Evolutionary conservation across 2,888 invertebrate species (phyloP).

Genomic region (Trichopoda pennipes): DNA sequence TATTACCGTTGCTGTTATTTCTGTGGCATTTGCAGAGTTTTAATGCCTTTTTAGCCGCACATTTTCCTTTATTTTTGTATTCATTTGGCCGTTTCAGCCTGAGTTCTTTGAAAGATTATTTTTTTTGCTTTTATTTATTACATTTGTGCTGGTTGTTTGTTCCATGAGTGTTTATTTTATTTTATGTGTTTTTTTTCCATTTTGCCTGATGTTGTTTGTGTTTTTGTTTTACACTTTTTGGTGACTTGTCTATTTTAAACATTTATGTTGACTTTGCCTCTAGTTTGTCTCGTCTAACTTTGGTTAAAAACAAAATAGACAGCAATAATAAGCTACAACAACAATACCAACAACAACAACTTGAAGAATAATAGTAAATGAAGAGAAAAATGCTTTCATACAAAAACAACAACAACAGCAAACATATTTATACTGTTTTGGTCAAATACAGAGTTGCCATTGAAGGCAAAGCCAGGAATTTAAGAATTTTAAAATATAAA

Average conservation of each 20-base stretch:
- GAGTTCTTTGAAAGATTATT: constrained; percentile 31
- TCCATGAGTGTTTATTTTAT: constrained; percentile 26
- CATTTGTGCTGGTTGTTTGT: constrained; percentile 16
- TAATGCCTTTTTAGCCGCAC: constrained; percentile 60
- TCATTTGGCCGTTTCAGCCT: constrained; percentile 24
- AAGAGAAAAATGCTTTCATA: constrained; percentile 10
- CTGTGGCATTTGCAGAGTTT: constrained; percentile 45
- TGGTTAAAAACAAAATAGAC: constrained; percentile 35
- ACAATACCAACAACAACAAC: constrained; percentile 22
- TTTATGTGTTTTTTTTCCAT: no score
- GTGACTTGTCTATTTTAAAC: constrained; percentile 45
- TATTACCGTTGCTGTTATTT: constrained; percentile 64
- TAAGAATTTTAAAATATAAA: not conserved
- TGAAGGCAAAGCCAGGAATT: not conserved
- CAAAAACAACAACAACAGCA: not conserved
- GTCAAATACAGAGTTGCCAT: constrained; percentile 39
- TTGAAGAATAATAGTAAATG: constrained; percentile 23
- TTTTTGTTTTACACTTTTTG: constrained; percentile 16
- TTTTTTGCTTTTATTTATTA: constrained; percentile 14
- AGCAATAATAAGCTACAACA: constrained; percentile 3
- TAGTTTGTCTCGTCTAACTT: constrained; percentile 40
- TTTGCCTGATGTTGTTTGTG: constrained; percentile 18
- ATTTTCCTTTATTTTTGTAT: constrained; percentile 39
- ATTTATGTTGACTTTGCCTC: not conserved
- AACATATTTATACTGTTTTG: constrained; percentile 34